phyloP scores from a whole-genome alignment of 2,888 invertebrate genomes.

The Ypsolopha sequella region DNA sequence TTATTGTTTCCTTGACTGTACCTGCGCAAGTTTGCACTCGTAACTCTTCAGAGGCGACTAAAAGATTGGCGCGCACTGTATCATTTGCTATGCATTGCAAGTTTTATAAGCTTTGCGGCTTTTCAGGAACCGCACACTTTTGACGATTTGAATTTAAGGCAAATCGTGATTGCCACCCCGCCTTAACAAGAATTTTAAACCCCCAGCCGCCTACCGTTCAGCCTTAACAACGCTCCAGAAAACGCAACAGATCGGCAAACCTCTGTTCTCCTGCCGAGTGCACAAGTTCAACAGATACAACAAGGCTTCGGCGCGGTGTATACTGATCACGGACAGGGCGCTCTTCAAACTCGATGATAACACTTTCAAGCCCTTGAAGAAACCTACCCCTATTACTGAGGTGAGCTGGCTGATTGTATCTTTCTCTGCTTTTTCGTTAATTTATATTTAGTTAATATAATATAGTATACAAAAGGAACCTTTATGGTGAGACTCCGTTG shows the following conservation, averaged over 20 bases:
- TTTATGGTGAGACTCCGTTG: too few species aligned
- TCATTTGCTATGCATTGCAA: too few species aligned
- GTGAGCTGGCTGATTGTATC: constrained; percentile 35
- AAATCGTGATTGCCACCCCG: too few species aligned
- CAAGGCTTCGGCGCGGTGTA: constrained; percentile 88
- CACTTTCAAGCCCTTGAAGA: constrained; percentile 90
- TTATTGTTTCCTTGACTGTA: too few species aligned
- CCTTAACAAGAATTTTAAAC: constrained; percentile 2
- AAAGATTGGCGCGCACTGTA: too few species aligned
- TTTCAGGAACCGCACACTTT: too few species aligned
- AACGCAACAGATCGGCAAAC: constrained; percentile 36
- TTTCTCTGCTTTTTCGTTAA: not conserved
- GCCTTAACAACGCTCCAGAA: constrained; percentile 36
- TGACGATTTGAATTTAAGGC: too few species aligned
- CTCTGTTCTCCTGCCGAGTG: constrained; percentile 76
- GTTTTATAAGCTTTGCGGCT: too few species aligned
- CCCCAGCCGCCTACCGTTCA: constrained; percentile 36
- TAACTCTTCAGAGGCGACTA: too few species aligned
- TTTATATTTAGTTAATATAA: too few species aligned
- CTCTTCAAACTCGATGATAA: constrained; percentile 90
- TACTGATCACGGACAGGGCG: constrained; percentile 86
- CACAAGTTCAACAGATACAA: constrained; percentile 78
- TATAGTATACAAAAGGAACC: too few species aligned
- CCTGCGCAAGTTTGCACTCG: too few species aligned
- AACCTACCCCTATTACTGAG: constrained; percentile 84